These are phyloP conservation scores for Eolophus roseicapilla DNA, from an alignment of 2,113 vertebrate species.

Conservation along the genomic window DNA sequence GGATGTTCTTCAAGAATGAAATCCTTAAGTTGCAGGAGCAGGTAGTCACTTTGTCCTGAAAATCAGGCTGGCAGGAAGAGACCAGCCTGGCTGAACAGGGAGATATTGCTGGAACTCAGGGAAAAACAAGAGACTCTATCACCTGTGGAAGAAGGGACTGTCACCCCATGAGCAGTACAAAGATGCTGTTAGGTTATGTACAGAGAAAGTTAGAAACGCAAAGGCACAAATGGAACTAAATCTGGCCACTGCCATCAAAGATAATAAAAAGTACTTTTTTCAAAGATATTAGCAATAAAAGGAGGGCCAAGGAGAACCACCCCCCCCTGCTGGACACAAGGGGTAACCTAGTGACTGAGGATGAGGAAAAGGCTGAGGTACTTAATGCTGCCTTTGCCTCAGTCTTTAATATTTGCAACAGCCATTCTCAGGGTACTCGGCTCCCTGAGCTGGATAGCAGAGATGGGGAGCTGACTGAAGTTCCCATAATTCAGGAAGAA, in stretches of 20 bases:
- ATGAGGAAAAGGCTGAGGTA: too few relatives aligned
- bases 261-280: background rate
- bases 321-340: background rate
- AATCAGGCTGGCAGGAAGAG: fast-evolving
- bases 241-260: background rate
- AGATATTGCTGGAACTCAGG: background rate
- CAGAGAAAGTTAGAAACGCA: too few relatives aligned
- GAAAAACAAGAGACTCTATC: background rate
- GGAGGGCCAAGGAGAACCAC: background rate
- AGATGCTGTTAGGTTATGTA: too few relatives aligned
- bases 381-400: too few relatives aligned
- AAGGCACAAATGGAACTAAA: background rate
- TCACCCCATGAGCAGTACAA: too few relatives aligned
- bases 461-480: too few relatives aligned
- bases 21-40: background rate
- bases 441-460: too few relatives aligned
- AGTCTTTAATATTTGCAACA: too few relatives aligned
- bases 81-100: background rate
- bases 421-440: too few relatives aligned
- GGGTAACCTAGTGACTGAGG: too few relatives aligned
- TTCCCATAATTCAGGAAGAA: too few relatives aligned
- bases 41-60: background rate
- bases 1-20: background rate
- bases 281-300: background rate
- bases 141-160: too few relatives aligned